Conservation (phyloP, 2,113 vertebrate species). For the Stictonetta naevosa region DNA sequence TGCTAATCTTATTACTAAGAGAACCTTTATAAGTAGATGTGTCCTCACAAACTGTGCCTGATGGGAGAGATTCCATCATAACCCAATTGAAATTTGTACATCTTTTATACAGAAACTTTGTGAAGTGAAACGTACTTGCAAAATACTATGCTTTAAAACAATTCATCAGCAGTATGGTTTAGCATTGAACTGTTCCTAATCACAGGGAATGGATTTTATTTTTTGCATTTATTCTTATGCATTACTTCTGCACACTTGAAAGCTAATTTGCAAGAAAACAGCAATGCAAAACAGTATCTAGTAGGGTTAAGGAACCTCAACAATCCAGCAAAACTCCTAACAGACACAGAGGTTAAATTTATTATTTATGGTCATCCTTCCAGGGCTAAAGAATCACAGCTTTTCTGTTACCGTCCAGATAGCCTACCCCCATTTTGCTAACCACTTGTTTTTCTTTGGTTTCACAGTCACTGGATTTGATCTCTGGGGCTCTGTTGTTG, state of each 20-base stretch:
- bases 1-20: neutral
- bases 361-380: neutral
- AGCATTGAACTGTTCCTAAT: neutral
- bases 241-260: neutral
- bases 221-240: neutral
- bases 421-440: neutral
- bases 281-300: neutral
- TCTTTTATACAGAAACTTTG: neutral
- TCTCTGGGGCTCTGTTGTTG: conserved; percentile 89
- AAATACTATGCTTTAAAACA: neutral
- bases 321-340: neutral
- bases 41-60: accelerated
- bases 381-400: neutral
- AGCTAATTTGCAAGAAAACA: neutral
- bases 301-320: neutral
- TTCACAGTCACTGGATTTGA: conserved; percentile 87
- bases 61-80: neutral
- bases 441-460: conserved; percentile 3
- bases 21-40: neutral
- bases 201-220: neutral
- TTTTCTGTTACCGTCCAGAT: neutral
- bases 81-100: neutral
- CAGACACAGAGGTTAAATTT: neutral
- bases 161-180: neutral
- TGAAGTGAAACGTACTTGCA: neutral